phyloP scores from a whole-genome alignment of 1,140 invertebrate species.

The Cotesia chilonis region DNA sequence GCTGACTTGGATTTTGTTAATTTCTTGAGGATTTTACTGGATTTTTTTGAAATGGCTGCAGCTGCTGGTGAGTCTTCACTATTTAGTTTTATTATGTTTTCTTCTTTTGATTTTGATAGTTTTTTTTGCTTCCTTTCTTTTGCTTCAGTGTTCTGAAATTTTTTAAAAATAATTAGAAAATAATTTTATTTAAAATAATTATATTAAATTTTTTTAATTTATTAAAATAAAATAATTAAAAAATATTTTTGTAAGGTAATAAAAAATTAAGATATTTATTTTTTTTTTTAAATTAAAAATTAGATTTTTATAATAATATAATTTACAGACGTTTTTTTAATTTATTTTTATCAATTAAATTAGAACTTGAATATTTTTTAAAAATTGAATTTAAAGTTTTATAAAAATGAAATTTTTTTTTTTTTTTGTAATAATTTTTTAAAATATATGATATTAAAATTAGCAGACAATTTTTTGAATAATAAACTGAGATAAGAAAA shows the following conservation, averaged over 20 bases:
- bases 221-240: slow-evolving; percentile 9
- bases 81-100: slow-evolving; percentile 25
- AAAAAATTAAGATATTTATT: background rate
- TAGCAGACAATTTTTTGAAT: no score
- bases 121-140: slow-evolving; percentile 6
- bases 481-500: no score
- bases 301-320: no score
- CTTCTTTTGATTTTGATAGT: slow-evolving; percentile 16
- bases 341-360: no score
- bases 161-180: no score
- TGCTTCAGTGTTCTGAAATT: background rate
- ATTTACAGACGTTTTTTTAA: no score
- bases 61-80: slow-evolving; percentile 12
- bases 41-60: slow-evolving; percentile 16
- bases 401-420: slow-evolving; percentile 11
- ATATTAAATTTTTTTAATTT: no score
- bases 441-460: no score
- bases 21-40: slow-evolving; percentile 23
- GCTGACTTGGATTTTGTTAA: background rate
- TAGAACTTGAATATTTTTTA: no score
- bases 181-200: no score
- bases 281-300: no score
- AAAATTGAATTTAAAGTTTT: background rate
- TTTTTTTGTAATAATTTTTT: no score
- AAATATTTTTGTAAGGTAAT: background rate